Evolutionary conservation across 37 sponge, comb jelly and placozoan species (phyloP).

Genomic region (Aplysina aerophoba): DNA sequence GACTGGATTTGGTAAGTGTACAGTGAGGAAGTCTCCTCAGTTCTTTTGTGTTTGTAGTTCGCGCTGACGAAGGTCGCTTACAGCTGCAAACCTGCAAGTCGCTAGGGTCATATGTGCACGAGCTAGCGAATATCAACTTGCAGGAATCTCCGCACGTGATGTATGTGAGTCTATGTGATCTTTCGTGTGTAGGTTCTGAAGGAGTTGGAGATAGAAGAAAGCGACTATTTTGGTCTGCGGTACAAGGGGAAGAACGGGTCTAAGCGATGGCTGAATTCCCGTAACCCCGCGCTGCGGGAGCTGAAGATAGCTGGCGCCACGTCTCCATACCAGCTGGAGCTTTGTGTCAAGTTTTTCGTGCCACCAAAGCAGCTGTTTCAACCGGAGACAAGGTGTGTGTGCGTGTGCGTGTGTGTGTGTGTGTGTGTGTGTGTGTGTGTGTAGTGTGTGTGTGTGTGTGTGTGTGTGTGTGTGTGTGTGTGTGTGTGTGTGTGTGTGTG

Average conservation of each 20-base stretch:
- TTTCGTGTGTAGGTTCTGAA: slow-evolving; percentile 4
- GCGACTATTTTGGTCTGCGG: slow-evolving; percentile 1
- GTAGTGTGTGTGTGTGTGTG: too few relatives aligned
- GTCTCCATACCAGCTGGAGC: not conserved
- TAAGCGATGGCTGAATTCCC: not conserved
- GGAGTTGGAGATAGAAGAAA: slow-evolving; percentile 16
- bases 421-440: too few relatives aligned
- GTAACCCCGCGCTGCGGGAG: slow-evolving; percentile 27
- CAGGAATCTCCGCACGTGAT: too few relatives aligned
- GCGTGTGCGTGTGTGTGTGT: not conserved
- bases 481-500: too few relatives aligned
- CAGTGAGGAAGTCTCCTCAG: too few relatives aligned
- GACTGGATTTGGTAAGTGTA: not conserved
- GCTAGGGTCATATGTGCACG: too few relatives aligned
- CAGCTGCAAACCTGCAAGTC: too few relatives aligned
- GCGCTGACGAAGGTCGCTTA: too few relatives aligned
- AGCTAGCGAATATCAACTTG: too few relatives aligned
- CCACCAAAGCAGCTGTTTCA: slow-evolving; percentile 33
- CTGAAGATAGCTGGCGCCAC: slow-evolving; percentile 16
- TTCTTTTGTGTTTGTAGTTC: too few relatives aligned
- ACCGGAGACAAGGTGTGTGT: slow-evolving; percentile 18
- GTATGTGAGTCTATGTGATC: not conserved
- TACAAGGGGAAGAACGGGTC: slow-evolving; percentile 18
- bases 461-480: too few relatives aligned
- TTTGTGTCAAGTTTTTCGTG: slow-evolving; percentile 32